Conservation (phyloP, 2,888 invertebrate species). For the Rhamnusium bicolor region DNA sequence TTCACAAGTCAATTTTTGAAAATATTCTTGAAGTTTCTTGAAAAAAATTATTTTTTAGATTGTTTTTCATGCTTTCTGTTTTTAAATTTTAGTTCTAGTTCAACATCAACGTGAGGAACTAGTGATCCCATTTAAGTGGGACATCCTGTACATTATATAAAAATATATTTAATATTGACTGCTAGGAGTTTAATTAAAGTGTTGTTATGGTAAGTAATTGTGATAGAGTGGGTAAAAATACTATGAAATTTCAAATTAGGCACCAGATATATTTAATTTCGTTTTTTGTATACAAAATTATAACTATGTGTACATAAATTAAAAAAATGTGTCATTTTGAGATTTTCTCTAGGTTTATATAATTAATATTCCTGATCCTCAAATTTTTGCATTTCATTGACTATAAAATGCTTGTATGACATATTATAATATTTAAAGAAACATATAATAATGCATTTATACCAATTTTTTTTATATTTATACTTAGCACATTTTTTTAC, state of each 20-base stretch:
- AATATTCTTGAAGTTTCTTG: too few relatives aligned
- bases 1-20: too few relatives aligned
- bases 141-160: neutral
- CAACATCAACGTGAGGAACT: neutral
- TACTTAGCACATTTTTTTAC: conserved; percentile 53
- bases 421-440: conserved; percentile 32
- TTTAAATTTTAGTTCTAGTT: too few relatives aligned
- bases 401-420: conserved; percentile 35
- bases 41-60: too few relatives aligned
- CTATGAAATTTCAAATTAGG: conserved; percentile 30
- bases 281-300: neutral
- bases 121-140: neutral
- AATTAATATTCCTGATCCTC: conserved; percentile 24
- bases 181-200: conserved; percentile 17
- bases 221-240: conserved; percentile 33
- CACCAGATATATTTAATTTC: conserved; percentile 3
- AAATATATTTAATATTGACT: conserved; percentile 16
- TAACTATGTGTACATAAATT: neutral
- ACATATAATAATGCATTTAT: conserved; percentile 44
- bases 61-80: too few relatives aligned
- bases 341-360: conserved; percentile 26
- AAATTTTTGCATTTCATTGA: conserved; percentile 36
- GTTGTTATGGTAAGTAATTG: conserved; percentile 20
- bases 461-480: conserved; percentile 53
- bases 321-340: conserved; percentile 18